These are phyloP conservation scores for Drosophila pseudotakahashii DNA, from an alignment of 2,888 invertebrate species.

Conservation along the genomic window DNA sequence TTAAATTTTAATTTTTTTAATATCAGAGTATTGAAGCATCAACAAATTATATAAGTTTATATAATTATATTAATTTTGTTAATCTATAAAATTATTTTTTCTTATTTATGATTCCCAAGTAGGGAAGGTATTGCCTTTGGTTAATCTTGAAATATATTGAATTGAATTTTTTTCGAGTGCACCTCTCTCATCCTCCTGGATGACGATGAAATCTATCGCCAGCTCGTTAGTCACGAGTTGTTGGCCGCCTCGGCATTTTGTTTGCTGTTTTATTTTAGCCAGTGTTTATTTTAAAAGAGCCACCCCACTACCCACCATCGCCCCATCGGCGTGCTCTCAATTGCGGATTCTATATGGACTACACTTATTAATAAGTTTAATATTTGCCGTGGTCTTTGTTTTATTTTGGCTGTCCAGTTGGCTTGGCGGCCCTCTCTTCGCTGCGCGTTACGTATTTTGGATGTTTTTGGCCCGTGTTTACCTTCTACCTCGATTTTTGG, in stretches of 20 bases:
- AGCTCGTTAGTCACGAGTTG: conserved; percentile 70
- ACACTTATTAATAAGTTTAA: conserved; percentile 77
- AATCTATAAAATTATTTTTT: too few relatives aligned
- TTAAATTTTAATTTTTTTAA: too few relatives aligned
- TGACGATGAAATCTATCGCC: conserved; percentile 52
- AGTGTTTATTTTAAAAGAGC: conserved; percentile 66
- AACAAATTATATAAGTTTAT: too few relatives aligned
- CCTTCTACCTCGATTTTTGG: conserved; percentile 49
- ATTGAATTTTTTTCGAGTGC: not conserved
- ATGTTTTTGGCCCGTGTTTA: conserved; percentile 19
- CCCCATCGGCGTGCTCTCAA: conserved; percentile 21
- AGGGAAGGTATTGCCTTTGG: too few relatives aligned
- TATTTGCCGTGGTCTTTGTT: conserved; percentile 51
- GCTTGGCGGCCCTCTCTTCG: not conserved
- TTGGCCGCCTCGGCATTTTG: conserved; percentile 47
- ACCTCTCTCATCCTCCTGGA: conserved; percentile 2
- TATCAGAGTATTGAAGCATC: too few relatives aligned
- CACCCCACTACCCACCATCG: conserved; percentile 5
- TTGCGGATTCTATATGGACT: conserved; percentile 52
- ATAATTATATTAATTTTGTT: too few relatives aligned
- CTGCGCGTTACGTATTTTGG: conserved; percentile 19
- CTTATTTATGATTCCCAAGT: too few relatives aligned
- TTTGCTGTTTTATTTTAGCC: conserved; percentile 46
- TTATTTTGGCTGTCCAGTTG: conserved; percentile 25
- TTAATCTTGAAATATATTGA: not conserved